phyloP scores from a whole-genome alignment of 2,797 vertebrate genomes.

The Eidolon dupreanum region DNA sequence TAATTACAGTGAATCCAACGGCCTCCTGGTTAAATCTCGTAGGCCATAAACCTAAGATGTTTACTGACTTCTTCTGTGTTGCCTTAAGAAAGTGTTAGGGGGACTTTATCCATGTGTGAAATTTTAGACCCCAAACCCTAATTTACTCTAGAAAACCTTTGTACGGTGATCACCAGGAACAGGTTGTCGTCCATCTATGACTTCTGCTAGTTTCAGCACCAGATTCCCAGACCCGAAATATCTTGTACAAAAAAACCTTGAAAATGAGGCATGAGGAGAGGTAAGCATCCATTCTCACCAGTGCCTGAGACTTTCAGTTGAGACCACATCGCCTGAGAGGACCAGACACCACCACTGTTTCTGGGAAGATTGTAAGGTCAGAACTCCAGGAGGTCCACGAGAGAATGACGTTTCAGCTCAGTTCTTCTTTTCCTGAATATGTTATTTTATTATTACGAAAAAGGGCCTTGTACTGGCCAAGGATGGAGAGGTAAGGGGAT shows the following conservation, averaged over 20 bases:
- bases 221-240: background rate
- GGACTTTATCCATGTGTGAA: background rate
- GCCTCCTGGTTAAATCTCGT: background rate
- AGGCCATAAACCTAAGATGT: background rate
- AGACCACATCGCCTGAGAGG: background rate
- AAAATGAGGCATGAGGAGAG: background rate
- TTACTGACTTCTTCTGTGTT: background rate
- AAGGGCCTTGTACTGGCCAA: background rate
- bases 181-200: background rate
- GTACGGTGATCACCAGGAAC: too few species aligned
- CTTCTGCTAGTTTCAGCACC: rapidly evolving
- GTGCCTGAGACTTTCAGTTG: background rate
- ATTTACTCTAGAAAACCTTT: background rate
- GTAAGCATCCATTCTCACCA: rapidly evolving
- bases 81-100: background rate
- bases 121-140: background rate
- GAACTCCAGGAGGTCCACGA: background rate
- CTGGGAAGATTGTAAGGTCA: background rate
- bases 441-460: background rate
- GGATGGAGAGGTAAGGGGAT: background rate
- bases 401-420: background rate
- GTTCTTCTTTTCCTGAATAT: background rate
- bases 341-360: rapidly evolving
- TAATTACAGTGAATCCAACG: background rate
- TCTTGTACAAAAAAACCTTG: background rate